Evolutionary conservation across 37 sponge, comb jelly and placozoan genomes (phyloP), one percentile per base, ranked within the genome.

Genomic region (Ephydatia muelleri): DNA sequence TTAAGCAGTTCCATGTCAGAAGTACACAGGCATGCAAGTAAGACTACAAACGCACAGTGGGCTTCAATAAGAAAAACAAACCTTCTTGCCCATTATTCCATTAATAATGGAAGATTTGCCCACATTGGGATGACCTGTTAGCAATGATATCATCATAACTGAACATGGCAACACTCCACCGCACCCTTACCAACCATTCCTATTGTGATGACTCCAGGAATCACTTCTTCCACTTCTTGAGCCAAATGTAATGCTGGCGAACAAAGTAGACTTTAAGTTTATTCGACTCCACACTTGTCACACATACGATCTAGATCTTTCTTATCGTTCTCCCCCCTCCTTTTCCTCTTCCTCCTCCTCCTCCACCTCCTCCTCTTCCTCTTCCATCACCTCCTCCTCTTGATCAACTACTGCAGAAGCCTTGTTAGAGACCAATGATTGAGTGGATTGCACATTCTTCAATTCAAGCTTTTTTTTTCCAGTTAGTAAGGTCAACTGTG

Each of bases 91-190:
- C 84, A 98, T 78, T 11, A 98, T 68, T 19, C 97, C 99, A 87
- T 98, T 98, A 12, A 98, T 83, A 4, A 98, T 82, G 0, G 99
- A 96, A 8, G 95, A 95, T 78, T 98, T 98, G 29, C 99, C 99
- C 1, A 94, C 99, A 81, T 98, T 98, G 21, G 99, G 99, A 39
- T 96, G 97, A 73, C 99, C 99, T 91, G 80, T 25, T 22, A 37
- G 28, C 28, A 33, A 34, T 32, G 32, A 0, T 25, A 73, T 25
- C 75, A 83, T 74, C 4, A 5, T 26, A 69, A 26, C 2, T n/a
- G 76, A 25, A 67, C 23, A 73, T 30, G 25, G 3, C 38, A 14
- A 14, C 5, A 47, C 26, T 26, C 73, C 33, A 29, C 0, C 64
- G 8, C n/a, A 11, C 43, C 85, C 93, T 65, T 83, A 95, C 95